phyloP scores from a whole-genome alignment of 2,113 vertebrate species.

The Gnathonemus longibarbis region DNA sequence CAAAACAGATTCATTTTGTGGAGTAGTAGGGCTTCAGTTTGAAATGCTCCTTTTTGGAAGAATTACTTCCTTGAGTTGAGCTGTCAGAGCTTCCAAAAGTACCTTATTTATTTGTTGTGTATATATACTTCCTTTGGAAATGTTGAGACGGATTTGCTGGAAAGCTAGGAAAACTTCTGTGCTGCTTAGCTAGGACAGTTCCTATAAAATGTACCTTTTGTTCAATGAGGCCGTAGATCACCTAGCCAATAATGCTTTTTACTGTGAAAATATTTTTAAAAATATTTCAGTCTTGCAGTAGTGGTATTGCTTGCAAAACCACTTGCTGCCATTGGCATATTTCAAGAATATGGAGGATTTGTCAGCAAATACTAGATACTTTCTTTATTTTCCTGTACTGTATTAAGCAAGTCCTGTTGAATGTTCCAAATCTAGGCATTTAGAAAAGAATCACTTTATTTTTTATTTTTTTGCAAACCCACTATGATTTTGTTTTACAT shows the following conservation, averaged over 20 bases:
- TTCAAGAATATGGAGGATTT: neutral
- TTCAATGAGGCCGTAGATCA: neutral
- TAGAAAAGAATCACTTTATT: neutral
- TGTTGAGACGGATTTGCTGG: neutral
- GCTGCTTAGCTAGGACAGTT: neutral
- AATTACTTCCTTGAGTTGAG: neutral
- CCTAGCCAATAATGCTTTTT: neutral
- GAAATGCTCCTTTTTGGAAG: neutral
- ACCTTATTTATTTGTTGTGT: neutral
- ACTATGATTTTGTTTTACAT: neutral
- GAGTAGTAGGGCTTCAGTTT: neutral
- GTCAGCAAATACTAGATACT: neutral
- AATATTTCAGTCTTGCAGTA: neutral
- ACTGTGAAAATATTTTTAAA: neutral
- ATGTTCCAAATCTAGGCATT: neutral
- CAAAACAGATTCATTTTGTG: neutral
- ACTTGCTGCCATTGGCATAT: neutral
- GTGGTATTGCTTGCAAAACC: neutral
- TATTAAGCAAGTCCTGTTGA: neutral
- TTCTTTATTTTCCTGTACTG: neutral
- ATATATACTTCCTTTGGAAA: neutral
- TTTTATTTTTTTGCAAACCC: neutral
- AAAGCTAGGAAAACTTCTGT: neutral
- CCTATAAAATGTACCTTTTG: neutral
- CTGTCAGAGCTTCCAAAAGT: neutral